Evolutionary conservation across 2,888 invertebrate genomes (phyloP).

Genomic region (Toxonevra muliebris): DNA sequence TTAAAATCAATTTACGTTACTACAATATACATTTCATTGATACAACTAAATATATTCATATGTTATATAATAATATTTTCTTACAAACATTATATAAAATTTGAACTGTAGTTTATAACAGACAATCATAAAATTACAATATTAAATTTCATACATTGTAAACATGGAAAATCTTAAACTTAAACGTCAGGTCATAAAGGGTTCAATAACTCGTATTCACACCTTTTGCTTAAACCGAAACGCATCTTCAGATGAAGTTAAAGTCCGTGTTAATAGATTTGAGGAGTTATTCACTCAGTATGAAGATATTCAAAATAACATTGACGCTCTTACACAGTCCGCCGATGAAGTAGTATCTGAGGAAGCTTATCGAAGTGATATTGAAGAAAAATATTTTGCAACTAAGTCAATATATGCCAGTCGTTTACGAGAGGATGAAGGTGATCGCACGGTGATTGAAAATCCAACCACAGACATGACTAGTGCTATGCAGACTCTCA

Average conservation of each 20-base stretch:
- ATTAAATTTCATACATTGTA: too few species aligned
- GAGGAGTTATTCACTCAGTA: not conserved
- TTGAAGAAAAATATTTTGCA: conserved; percentile 23
- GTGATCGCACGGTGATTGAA: conserved; percentile 3
- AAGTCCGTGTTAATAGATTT: not conserved
- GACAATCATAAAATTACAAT: too few species aligned
- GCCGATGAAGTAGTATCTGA: too few species aligned
- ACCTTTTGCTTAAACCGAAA: not conserved
- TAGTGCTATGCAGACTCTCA: conserved; percentile 20
- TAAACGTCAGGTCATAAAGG: conserved; percentile 6
- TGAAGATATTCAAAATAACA: not conserved
- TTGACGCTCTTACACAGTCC: conserved; percentile 3
- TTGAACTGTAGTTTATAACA: too few species aligned
- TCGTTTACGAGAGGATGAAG: not conserved
- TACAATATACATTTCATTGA: too few species aligned
- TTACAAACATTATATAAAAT: too few species aligned
- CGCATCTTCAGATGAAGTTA: not conserved
- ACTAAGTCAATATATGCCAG: conserved; percentile 10
- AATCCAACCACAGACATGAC: not conserved
- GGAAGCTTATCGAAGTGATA: conserved; percentile 14
- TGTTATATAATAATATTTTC: too few species aligned
- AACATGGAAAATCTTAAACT: conserved; percentile 15
- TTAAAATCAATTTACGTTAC: too few species aligned
- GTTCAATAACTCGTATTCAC: conserved; percentile 11
- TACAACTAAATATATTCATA: too few species aligned